Conservation (phyloP, 2,888 invertebrate species). For the Troides oblongomaculatus region DNA sequence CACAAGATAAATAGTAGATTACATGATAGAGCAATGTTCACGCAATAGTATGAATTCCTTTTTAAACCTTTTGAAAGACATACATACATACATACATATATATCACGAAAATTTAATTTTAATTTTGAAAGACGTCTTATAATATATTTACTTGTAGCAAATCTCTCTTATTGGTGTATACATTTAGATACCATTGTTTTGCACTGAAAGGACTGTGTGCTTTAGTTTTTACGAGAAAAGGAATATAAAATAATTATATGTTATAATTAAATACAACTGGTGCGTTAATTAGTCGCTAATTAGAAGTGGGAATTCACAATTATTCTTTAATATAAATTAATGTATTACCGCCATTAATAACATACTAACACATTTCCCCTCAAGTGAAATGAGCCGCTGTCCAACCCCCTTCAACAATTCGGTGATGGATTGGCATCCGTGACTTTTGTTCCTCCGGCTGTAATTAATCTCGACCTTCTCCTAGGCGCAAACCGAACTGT, state of each 20-base stretch:
- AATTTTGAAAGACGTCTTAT: neutral
- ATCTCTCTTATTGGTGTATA: neutral
- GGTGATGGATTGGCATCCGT: constrained; percentile 39
- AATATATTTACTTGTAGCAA: neutral
- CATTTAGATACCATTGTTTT: too few species aligned
- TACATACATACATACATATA: too few species aligned
- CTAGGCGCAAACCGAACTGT: constrained; percentile 31
- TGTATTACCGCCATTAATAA: constrained; percentile 23
- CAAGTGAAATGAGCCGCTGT: constrained; percentile 34
- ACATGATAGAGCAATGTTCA: neutral
- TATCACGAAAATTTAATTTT: too few species aligned
- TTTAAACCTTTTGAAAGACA: neutral
- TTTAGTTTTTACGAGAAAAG: too few species aligned
- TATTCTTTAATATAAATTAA: constrained; percentile 13
- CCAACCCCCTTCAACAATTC: constrained; percentile 38
- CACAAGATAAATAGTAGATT: constrained; percentile 21
- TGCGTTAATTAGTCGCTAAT: too few species aligned
- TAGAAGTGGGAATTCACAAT: neutral
- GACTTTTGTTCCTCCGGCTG: constrained; percentile 39
- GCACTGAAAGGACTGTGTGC: too few species aligned
- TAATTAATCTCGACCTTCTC: constrained; percentile 39
- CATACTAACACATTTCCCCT: constrained; percentile 19
- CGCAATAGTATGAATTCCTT: neutral
- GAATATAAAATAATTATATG: too few species aligned
- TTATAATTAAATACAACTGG: too few species aligned